These are phyloP conservation scores for Hetaerina americana DNA, from an alignment of 1,140 invertebrate species.

Conservation along the genomic window DNA sequence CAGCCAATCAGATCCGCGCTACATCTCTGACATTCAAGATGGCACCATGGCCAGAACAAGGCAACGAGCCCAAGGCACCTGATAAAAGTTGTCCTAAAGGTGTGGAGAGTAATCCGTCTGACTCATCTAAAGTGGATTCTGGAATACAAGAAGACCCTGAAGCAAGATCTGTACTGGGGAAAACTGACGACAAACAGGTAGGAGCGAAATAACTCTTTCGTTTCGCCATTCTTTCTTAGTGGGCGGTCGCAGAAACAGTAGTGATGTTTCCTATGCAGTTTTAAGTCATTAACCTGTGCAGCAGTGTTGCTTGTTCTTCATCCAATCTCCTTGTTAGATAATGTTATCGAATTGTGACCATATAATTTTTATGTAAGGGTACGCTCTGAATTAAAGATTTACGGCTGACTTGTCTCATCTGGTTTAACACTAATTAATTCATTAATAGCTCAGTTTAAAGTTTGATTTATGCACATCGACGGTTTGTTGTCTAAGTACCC, in stretches of 20 bases:
- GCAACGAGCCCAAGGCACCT: conserved; percentile 51
- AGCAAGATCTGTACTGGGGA: conserved; percentile 2
- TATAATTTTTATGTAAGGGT: neutral
- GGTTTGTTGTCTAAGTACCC: too few relatives aligned
- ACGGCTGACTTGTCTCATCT: too few relatives aligned
- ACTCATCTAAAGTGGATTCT: conserved; percentile 7
- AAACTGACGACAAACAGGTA: conserved; percentile 15
- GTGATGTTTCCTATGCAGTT: too few relatives aligned
- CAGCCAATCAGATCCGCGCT: conserved; percentile 12
- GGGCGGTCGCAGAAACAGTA: neutral
- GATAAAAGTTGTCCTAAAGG: conserved; percentile 33
- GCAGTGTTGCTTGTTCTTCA: too few relatives aligned
- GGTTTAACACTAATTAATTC: too few relatives aligned
- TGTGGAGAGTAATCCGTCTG: conserved; percentile 8
- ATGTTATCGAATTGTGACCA: neutral
- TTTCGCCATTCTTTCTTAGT: neutral
- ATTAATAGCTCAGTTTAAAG: too few relatives aligned
- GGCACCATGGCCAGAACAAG: conserved; percentile 54
- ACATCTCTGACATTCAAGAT: conserved; percentile 35
- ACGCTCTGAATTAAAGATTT: too few relatives aligned
- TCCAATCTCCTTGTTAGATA: neutral
- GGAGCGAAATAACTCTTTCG: neutral
- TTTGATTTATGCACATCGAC: too few relatives aligned
- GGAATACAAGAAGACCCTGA: conserved; percentile 7
- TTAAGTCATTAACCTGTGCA: too few relatives aligned